A percentile compares a stretch with the other conserved stretches of the same genome.
phyloP scores from a whole-genome alignment of 2,888 invertebrate species.

The Philereme vetulata region DNA sequence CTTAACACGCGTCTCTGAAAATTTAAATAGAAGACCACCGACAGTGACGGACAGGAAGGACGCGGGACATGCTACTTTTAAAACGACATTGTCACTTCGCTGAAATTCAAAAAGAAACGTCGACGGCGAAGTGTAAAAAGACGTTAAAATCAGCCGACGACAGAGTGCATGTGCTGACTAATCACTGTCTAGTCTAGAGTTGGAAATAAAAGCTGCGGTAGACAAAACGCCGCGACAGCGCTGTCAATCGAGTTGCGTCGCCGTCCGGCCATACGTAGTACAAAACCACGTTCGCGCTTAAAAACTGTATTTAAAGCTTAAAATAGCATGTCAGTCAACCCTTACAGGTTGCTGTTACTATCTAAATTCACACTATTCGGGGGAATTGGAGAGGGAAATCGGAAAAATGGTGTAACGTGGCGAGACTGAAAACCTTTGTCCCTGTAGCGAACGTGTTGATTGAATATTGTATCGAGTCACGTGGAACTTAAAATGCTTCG shows the following conservation, averaged over 20 bases:
- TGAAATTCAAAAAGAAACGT: slow-evolving; percentile 44
- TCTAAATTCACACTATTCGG: slow-evolving; percentile 60
- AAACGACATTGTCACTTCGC: slow-evolving; percentile 44
- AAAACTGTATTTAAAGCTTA: slow-evolving; percentile 62
- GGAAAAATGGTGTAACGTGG: slow-evolving; percentile 44
- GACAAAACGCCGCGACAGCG: slow-evolving; percentile 55
- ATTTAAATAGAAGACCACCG: slow-evolving; percentile 27
- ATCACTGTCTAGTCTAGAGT: slow-evolving; percentile 59
- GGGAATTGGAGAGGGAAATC: slow-evolving; percentile 32
- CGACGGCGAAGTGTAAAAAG: slow-evolving; percentile 47
- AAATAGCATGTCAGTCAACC: slow-evolving; percentile 57
- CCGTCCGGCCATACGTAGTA: slow-evolving; percentile 14
- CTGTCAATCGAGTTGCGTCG: slow-evolving; percentile 57
- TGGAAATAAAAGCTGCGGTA: slow-evolving; percentile 49
- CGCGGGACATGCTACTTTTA: slow-evolving; percentile 38
- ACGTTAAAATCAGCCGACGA: slow-evolving; percentile 46
- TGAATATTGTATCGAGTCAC: slow-evolving; percentile 37
- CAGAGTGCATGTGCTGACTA: slow-evolving; percentile 63
- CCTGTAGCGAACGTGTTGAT: slow-evolving; percentile 31
- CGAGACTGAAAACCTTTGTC: slow-evolving; percentile 30
- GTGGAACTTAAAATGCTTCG: slow-evolving; percentile 8
- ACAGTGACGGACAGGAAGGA: slow-evolving; percentile 33
- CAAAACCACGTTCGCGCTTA: slow-evolving; percentile 31
- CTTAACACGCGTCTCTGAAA: slow-evolving; percentile 28
- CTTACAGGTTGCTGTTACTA: slow-evolving; percentile 46